These are phyloP conservation scores for Capromys pilorides DNA, from an alignment of 2,797 vertebrate genomes.

Conservation along the genomic window DNA sequence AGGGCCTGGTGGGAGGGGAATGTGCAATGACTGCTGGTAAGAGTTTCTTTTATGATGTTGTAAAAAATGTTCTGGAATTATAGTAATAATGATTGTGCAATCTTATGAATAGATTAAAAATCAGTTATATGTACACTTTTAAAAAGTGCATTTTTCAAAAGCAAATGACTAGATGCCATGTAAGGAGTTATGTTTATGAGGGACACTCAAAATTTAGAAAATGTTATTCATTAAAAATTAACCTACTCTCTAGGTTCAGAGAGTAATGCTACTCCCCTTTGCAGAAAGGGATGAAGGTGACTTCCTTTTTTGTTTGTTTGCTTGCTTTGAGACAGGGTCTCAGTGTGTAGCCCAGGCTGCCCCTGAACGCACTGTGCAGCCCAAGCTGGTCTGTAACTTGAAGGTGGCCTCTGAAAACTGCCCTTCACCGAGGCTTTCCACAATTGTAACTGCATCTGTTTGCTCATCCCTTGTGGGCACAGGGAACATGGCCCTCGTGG, in stretches of 20 bases:
- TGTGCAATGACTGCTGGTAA: background rate
- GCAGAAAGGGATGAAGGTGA: background rate
- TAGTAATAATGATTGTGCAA: background rate
- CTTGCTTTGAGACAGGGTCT: too few species aligned
- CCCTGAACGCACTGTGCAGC: too few species aligned
- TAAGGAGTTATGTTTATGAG: background rate
- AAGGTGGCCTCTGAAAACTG: background rate
- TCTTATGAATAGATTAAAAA: background rate
- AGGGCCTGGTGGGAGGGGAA: background rate
- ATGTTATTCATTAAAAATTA: constrained; percentile 13
- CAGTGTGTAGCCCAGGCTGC: too few species aligned
- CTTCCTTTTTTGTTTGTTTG: too few species aligned
- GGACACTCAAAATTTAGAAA: constrained; percentile 42
- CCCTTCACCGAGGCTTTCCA: background rate
- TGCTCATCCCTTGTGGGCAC: background rate
- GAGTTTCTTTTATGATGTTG: background rate
- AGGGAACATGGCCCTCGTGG: background rate
- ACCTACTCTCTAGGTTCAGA: background rate
- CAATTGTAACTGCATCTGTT: background rate
- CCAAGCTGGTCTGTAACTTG: too few species aligned
- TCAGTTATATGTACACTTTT: background rate
- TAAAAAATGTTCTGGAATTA: constrained; percentile 41
- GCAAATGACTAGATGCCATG: background rate
- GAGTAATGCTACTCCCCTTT: background rate
- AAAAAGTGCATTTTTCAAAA: constrained; percentile 31